Evolutionary conservation across 2,888 invertebrate species (phyloP), one percentile per base, ranked within the genome.

Genomic region (Caenorhabditis drosophilae): DNA sequence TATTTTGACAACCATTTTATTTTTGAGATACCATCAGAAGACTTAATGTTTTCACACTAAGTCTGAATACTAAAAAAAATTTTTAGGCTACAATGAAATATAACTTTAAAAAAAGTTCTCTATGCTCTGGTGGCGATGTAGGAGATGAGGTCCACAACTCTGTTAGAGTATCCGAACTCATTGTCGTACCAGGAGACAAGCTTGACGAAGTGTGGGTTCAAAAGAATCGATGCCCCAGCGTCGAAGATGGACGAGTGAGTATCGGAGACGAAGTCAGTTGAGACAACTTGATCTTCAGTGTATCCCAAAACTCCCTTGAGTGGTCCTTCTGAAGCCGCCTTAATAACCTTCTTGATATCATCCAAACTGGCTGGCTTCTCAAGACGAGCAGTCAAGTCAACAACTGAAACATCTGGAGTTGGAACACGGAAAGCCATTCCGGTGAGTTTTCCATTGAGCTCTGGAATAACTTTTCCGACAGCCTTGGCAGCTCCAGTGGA

Each of bases 341-440:
- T 93, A 22, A 95, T 88, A 81, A 69, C 90, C 70, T 89, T 89
- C 85, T 94, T 94, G 86, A 96, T 95, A 47, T 90, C 90, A 50
- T 93, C 94, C 80, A 92, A 92, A 62, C 88, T 88, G 59, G 94
- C 92, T 82, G 80, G 84, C 74, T 85, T 86, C 67, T 84, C 78
- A 15, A 86, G 77, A 51, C 85, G 79, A 73, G 90, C 91, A 26
- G 97, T 97, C 82, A 98, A 88, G 85, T 98, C 97, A 38, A 96
- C 95, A 47, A 96, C 96, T 0, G 96, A 96, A 1, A 96, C 96
- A 86, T 97, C 93, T 67, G 93, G 89, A 51, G 91, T 91, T 42
- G 96, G 96, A 12, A 97, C 96, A 85, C 96, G 91, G 92, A 97
- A 96, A 74, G 96, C 94, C 95, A 96, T 96, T 82, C 96, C 97